phyloP scores from a whole-genome alignment of 2,113 vertebrate species.

The Onychorhynchus coronatus region DNA sequence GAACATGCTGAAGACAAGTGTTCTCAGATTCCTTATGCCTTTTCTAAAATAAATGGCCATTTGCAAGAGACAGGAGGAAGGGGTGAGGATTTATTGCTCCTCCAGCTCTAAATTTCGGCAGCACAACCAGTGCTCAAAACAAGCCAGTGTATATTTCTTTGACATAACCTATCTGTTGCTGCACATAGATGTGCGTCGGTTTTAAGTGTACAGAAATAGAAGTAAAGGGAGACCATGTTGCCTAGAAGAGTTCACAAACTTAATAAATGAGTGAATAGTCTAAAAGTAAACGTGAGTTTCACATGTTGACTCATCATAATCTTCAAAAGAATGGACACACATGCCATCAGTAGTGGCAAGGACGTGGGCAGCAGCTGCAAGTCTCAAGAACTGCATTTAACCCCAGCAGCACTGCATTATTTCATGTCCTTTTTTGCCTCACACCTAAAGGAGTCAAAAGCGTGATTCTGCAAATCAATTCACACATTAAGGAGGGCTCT shows the following conservation, averaged over 20 bases:
- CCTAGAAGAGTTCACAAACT: neutral
- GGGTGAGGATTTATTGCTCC: neutral
- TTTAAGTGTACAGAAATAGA: no score
- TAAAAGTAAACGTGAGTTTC: neutral
- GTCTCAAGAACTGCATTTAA: neutral
- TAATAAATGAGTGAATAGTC: neutral
- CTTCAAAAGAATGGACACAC: neutral
- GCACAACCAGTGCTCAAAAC: neutral
- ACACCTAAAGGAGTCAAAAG: neutral
- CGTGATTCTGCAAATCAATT: neutral
- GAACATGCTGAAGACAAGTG: neutral
- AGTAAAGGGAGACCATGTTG: neutral
- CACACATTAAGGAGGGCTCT: neutral
- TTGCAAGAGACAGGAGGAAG: neutral
- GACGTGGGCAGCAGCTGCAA: rapidly evolving
- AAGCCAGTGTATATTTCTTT: neutral
- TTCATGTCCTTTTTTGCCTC: neutral
- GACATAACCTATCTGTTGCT: neutral
- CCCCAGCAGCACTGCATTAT: neutral
- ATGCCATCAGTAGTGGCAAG: neutral
- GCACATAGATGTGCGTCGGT: neutral
- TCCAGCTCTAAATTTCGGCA: neutral
- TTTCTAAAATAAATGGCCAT: neutral
- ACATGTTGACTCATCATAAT: neutral
- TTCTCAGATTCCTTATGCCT: neutral